Evolutionary conservation across 2,888 invertebrate species (phyloP).

Genomic region (Syrphus vitripennis): DNA sequence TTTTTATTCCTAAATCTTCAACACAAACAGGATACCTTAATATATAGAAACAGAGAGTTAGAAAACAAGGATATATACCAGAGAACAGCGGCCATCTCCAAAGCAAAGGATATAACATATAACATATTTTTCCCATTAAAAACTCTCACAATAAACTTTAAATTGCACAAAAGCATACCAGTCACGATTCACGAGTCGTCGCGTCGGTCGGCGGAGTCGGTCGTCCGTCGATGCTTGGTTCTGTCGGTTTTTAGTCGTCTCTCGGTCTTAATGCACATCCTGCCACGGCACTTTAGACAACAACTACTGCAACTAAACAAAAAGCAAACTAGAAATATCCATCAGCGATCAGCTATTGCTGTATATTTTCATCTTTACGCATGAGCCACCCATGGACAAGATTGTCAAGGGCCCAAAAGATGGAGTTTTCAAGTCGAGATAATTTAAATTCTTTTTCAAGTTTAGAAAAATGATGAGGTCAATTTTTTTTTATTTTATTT

Average conservation of each 20-base stretch:
- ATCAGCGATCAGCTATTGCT: not conserved
- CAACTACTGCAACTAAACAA: conserved; percentile 34
- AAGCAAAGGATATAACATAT: conserved; percentile 60
- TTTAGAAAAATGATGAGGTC: too few species aligned
- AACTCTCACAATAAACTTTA: conserved; percentile 66
- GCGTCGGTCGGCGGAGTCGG: not conserved
- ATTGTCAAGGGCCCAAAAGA: not conserved
- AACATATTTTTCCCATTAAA: conserved; percentile 70
- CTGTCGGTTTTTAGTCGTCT: not conserved
- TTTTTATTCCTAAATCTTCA: conserved; percentile 48
- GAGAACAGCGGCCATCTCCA: conserved; percentile 3
- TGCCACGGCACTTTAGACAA: conserved; percentile 60
- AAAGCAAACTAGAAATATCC: not conserved
- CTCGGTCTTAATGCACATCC: conserved; percentile 64
- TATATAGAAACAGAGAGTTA: not conserved
- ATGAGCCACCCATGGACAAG: not conserved
- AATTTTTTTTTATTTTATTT: too few species aligned
- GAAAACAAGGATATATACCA: not conserved
- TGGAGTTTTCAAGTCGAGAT: too few species aligned
- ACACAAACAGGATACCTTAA: conserved; percentile 17
- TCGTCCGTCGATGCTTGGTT: not conserved
- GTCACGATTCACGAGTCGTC: conserved; percentile 53
- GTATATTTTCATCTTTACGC: not conserved
- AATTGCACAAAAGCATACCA: conserved; percentile 62
- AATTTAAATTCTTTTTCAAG: too few species aligned